Evolutionary conservation across 1,140 invertebrate species (phyloP), one percentile per base, ranked within the genome.

Genomic region (Cydia strobilella): DNA sequence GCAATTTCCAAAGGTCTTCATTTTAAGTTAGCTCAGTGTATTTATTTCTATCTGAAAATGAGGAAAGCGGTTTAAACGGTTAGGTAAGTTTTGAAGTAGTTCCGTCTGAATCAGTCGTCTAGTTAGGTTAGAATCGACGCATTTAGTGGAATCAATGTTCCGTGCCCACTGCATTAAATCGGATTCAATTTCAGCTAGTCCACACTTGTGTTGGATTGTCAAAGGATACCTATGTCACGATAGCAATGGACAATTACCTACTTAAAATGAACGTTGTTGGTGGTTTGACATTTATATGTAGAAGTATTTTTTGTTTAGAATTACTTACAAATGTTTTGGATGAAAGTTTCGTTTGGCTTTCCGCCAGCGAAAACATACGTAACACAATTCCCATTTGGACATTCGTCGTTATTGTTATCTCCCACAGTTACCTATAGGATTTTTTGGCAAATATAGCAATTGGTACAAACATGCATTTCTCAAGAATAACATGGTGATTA

Each of bases 121-220:
- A 31, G 35, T 39, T 69, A 69, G 65, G 31, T 31, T 39, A 15
- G 6, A 59, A 39, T 69, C 65, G 65, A 7, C 35, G 65, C n/a
- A 69, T 69, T 69, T 42, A 42, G 31, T 39, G 65, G 31, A 69
- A 10, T 39, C 65, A 35, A 69, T 69, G 65, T 69, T 69, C 65
- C 65, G 65, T 69, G 27, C 63, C 31, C 31, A 69, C 23, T 69
- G 65, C 31, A 35, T 69, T 39, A 18, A 69, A 39, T 69, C 35
- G n/a, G 65, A 39, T 69, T 69, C 65, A 69, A 69, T 69, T 69
- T 69, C 10, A 31, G 65, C n/a, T 69, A 13, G 27, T 42, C 31
- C 31, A 69, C 35, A 39, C 31, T 35, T n/a, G 65, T 18, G 27
- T 69, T 12, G 10, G 54, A 23, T 59, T 23, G 20, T 9, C 54